Percentiles rank a stretch among this genome's conserved stretches.
These are phyloP conservation scores for Caenorhabditis sp. DNA, from an alignment of 2,888 invertebrate species.

Conservation along the genomic window DNA sequence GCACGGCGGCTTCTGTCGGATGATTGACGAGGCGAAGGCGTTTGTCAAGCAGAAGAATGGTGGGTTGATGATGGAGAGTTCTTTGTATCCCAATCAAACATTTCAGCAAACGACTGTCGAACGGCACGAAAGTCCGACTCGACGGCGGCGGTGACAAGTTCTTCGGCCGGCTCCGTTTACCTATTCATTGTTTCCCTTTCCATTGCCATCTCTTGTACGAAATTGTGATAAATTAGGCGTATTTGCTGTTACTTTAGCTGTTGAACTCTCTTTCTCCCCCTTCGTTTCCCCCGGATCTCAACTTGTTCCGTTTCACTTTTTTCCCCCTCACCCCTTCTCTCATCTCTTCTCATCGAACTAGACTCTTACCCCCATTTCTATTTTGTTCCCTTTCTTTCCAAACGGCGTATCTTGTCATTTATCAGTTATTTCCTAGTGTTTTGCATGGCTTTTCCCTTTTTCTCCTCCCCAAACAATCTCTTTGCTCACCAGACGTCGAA, in stretches of 20 bases:
- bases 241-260: constrained; percentile 13
- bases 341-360: constrained; percentile 30
- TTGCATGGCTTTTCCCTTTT: constrained; percentile 14
- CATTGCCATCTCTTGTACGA: constrained; percentile 44
- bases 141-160: constrained; percentile 7
- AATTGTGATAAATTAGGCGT: constrained; percentile 49
- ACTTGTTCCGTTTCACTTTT: constrained; percentile 17
- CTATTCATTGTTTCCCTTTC: constrained; percentile 25
- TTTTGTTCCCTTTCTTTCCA: constrained; percentile 19
- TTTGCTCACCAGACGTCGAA: constrained; percentile 43
- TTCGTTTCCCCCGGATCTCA: constrained; percentile 12
- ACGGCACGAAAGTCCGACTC: constrained; percentile 48
- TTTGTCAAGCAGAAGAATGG: constrained; percentile 62
- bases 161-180: constrained; percentile 5
- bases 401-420: constrained; percentile 44
- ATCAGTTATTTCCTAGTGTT: not conserved
- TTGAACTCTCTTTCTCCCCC: constrained; percentile 22
- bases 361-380: not conserved
- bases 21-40: constrained; percentile 79
- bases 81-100: no score
- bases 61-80: constrained; percentile 14
- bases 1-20: constrained; percentile 78
- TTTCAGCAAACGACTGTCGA: constrained; percentile 51
- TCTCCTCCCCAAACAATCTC: not conserved
- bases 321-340: constrained; percentile 17